A percentile compares a stretch with the other conserved stretches of the same genome.
Conservation (phyloP, 1,140 invertebrate genomes). For the Sesamia nonagrioides region DNA sequence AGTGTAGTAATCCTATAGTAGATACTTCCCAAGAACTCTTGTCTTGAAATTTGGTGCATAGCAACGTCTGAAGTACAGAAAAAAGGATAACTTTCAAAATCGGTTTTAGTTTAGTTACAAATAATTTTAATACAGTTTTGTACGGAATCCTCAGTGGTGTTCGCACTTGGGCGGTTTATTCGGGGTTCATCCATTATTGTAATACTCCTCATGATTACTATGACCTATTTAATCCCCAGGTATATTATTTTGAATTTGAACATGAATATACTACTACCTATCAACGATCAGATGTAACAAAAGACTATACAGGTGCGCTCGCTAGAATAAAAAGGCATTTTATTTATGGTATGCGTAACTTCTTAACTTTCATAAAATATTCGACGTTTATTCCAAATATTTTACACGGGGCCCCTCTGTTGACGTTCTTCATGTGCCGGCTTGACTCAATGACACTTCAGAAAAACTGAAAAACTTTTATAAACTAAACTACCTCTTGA, state of each 20-base stretch:
- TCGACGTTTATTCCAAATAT: constrained; percentile 54
- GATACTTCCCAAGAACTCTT: too few species aligned
- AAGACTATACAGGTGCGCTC: neutral
- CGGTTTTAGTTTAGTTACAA: too few species aligned
- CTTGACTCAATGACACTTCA: constrained; percentile 62
- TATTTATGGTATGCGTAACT: constrained; percentile 45
- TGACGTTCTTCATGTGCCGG: constrained; percentile 57
- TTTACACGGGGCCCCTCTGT: constrained; percentile 52
- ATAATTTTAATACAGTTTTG: too few species aligned
- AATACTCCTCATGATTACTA: too few species aligned
- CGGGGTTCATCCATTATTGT: too few species aligned
- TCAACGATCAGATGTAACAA: constrained; percentile 1
- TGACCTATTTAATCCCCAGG: too few species aligned
- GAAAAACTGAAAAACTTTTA: constrained; percentile 62
- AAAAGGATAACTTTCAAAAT: too few species aligned
- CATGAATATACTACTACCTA: neutral
- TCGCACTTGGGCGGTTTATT: too few species aligned
- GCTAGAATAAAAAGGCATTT: constrained; percentile 24
- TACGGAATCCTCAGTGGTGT: too few species aligned
- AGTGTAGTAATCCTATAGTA: too few species aligned
- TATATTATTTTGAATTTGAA: neutral
- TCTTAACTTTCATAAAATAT: constrained; percentile 42
- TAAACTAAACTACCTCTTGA: constrained; percentile 56
- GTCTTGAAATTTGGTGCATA: too few species aligned
- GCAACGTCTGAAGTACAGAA: too few species aligned